phyloP scores from a whole-genome alignment of 2,888 invertebrate species.

The Plusia festucae region DNA sequence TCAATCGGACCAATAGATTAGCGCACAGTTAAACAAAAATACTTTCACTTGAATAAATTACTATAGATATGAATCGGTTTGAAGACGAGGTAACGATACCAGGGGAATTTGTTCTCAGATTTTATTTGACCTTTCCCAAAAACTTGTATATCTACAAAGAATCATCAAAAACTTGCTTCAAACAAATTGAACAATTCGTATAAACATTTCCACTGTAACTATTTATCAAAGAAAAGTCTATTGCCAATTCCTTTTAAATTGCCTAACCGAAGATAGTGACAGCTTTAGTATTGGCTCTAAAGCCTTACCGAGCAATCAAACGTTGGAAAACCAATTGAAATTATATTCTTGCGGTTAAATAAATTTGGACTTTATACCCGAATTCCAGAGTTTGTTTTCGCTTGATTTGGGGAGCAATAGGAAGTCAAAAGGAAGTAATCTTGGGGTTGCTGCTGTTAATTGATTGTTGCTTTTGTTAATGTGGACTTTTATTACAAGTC shows the following conservation, averaged over 20 bases:
- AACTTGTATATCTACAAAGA: neutral
- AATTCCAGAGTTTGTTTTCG: constrained; percentile 9
- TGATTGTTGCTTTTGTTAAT: constrained; percentile 74
- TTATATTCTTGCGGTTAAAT: neutral
- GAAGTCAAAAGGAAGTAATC: constrained; percentile 62
- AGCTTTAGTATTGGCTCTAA: constrained; percentile 40
- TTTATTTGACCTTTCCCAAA: constrained; percentile 1
- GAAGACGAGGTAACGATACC: neutral
- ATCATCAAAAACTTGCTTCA: neutral
- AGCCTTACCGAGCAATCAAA: constrained; percentile 42
- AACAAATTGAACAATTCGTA: constrained; percentile 12
- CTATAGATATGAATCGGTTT: too few relatives aligned
- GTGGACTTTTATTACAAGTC: constrained; percentile 65
- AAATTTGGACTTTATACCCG: constrained; percentile 37
- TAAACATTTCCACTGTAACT: neutral
- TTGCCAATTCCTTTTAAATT: constrained; percentile 22
- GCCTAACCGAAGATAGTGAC: constrained; percentile 29
- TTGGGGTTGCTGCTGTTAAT: constrained; percentile 67
- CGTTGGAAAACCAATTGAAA: constrained; percentile 47
- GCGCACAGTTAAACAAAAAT: too few relatives aligned
- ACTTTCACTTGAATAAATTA: too few relatives aligned
- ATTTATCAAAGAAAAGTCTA: constrained; percentile 11
- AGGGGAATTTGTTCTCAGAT: neutral
- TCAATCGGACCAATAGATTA: too few relatives aligned
- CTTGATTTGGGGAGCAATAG: constrained; percentile 11